Conservation (phyloP, 2,888 invertebrate genomes). For the Eretmocerus hayati region DNA sequence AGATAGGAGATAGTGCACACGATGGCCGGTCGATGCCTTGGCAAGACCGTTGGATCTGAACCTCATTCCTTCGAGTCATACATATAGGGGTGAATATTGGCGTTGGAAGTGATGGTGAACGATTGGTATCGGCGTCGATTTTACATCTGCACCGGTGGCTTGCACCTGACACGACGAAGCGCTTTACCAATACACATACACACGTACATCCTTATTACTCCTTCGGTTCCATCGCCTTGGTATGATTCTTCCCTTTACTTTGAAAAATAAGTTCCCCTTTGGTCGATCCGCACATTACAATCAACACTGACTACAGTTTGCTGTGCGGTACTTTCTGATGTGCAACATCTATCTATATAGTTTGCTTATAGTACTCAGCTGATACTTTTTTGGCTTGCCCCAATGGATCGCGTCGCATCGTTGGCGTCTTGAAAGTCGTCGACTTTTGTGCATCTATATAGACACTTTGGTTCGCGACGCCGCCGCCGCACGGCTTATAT, state of each 20-base stretch:
- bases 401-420: too few species aligned
- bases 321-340: too few species aligned
- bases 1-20: slow-evolving; percentile 20
- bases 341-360: too few species aligned
- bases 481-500: slow-evolving; percentile 2
- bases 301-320: too few species aligned
- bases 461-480: slow-evolving; percentile 27
- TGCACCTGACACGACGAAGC: too few species aligned
- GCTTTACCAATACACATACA: too few species aligned
- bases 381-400: slow-evolving; percentile 24
- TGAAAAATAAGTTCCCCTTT: slow-evolving; percentile 20
- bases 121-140: slow-evolving; percentile 42
- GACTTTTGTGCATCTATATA: too few species aligned
- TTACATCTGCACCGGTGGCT: slow-evolving; percentile 46
- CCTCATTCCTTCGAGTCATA: background rate
- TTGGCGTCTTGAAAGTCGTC: too few species aligned
- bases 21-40: slow-evolving; percentile 9
- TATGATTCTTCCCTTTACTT: slow-evolving; percentile 10
- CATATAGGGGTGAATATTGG: slow-evolving; percentile 28
- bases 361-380: too few species aligned
- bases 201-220: too few species aligned
- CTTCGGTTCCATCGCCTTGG: slow-evolving; percentile 25
- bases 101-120: slow-evolving; percentile 31
- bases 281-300: too few species aligned
- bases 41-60: too few species aligned